phyloP scores from a whole-genome alignment of 2,797 vertebrate species.

The Pyrocephalus nanus region DNA sequence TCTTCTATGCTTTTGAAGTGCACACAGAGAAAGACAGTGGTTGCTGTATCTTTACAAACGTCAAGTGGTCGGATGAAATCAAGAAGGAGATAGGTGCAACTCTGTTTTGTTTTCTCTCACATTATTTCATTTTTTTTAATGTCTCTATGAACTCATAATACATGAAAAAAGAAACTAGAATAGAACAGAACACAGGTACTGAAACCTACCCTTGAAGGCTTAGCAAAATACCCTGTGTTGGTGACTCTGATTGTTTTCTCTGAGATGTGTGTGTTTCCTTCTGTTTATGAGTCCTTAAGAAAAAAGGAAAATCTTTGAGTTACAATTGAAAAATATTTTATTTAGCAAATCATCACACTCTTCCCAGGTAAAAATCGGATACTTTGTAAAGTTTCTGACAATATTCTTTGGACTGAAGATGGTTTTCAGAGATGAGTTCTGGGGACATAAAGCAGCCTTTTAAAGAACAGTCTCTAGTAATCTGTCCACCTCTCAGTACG shows the following conservation, averaged over 20 bases:
- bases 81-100: not conserved
- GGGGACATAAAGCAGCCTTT: not conserved
- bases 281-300: not conserved
- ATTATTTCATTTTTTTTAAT: not conserved
- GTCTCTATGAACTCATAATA: not conserved
- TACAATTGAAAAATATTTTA: not conserved
- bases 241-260: not conserved
- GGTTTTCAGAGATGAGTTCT: not conserved
- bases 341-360: not conserved
- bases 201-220: not conserved
- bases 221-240: not conserved
- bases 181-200: not conserved
- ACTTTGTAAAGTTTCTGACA: not conserved
- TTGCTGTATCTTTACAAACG: not conserved
- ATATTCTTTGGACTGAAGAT: not conserved
- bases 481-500: accelerated
- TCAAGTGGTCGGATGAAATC: not conserved
- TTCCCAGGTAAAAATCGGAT: not conserved
- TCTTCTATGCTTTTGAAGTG: not conserved
- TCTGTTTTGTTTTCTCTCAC: not conserved
- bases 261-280: not conserved
- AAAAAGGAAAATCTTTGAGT: not conserved
- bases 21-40: not conserved
- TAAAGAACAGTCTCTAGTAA: not conserved
- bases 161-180: not conserved